Conservation (phyloP, 1,140 invertebrate genomes). For the Rhizoglyphus robini region DNA sequence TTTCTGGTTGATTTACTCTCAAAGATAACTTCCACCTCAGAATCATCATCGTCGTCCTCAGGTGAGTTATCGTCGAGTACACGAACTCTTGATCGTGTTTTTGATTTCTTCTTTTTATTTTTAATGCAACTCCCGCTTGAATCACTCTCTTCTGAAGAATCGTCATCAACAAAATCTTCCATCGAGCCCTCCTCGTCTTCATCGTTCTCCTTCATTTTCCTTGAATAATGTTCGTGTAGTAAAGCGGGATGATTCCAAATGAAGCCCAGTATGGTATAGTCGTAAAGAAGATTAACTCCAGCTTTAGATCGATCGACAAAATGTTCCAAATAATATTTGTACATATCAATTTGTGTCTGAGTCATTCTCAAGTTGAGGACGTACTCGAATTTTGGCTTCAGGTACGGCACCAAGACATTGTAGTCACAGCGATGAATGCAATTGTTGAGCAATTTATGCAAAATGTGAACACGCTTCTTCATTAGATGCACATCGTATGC, state of each 20-base stretch:
- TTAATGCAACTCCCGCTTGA: constrained; percentile 53
- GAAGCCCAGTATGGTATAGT: constrained; percentile 96
- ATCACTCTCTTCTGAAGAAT: neutral
- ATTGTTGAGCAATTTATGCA: constrained; percentile 73
- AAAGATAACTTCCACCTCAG: constrained; percentile 53
- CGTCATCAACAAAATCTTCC: neutral
- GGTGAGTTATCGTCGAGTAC: neutral
- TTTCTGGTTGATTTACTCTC: neutral
- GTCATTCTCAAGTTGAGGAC: constrained; percentile 77
- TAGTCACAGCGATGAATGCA: constrained; percentile 84
- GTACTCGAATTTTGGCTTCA: constrained; percentile 83
- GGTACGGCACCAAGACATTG: constrained; percentile 65
- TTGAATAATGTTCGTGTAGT: too few relatives aligned
- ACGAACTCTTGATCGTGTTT: neutral
- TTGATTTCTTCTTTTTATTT: neutral
- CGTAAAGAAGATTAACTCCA: constrained; percentile 81
- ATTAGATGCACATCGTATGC: constrained; percentile 46
- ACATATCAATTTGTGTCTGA: constrained; percentile 62
- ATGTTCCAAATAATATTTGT: constrained; percentile 20
- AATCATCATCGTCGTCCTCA: constrained; percentile 23
- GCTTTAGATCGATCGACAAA: neutral
- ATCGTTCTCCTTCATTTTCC: neutral
- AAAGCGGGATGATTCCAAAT: constrained; percentile 99
- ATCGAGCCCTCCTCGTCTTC: constrained; percentile 3
- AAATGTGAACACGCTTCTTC: constrained; percentile 72